Base-by-base conservation (phyloP, 2,888 invertebrate genomes). In the Dicyrtomina minuta region DNA sequence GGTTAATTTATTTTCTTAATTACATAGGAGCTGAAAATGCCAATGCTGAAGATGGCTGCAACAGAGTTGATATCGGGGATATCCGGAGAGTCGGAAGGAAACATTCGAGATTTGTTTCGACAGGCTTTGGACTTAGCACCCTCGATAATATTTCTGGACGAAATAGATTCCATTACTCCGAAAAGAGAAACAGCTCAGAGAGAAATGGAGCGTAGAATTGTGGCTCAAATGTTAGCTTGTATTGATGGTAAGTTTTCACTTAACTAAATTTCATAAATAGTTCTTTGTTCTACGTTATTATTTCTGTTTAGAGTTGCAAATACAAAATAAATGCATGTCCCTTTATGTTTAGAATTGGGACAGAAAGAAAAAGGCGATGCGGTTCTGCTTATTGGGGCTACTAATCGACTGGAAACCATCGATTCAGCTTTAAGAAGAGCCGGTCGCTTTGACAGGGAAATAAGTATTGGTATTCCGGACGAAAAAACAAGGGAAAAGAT, bases 121-220 rank as follows among this genome's bases (percentile, higher is more conserved):
- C 88, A 90, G 80, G 96, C 96, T 1, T 81, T 86, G 8, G 82
- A 84, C 69, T 82, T 86, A 69, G 87, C 92, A 12, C 93, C 94
- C 0, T 91, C 93, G 81, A 87, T 97, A 15, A 82, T 97, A 46
- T 96, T 97, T 80, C 89, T 99, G 73, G 98, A 99, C 83, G 96
- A 98, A 84, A 92, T 99, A 71, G 98, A 99, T 84, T 89, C 94
- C n/a, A 90, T 99, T 56, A 92, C 94, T 41, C 92, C 91, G 5
- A 93, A 94, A 81, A 85, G 96, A 80, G 89, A 93, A 68, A 89
- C 89, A 79, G 94, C 94, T 2, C 92, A 93, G 79, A 90, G 92
- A 81, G 96, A 96, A 80, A 98, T 98, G 97, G 96, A 98, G 81
- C 87, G 92, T 73, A 84, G 98, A 72, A 93, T 99, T 82, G 96